Evolutionary conservation across 2,888 invertebrate species (phyloP).

Genomic region (Apodemia hepburni): DNA sequence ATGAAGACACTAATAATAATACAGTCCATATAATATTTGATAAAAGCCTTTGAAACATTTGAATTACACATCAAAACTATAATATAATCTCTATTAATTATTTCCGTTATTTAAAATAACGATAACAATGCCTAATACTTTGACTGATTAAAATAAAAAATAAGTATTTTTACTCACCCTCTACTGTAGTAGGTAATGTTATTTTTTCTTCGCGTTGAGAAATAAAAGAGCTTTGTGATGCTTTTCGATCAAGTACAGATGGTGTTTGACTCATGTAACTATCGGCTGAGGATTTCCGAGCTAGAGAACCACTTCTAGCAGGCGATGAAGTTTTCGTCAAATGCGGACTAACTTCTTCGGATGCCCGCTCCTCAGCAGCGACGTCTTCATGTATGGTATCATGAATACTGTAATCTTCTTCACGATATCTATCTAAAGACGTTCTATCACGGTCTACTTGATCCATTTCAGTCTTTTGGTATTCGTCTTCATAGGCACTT

Average conservation of each 20-base stretch:
- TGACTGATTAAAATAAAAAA: no score
- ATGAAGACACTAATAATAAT: no score
- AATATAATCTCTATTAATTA: no score
- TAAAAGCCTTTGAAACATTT: no score
- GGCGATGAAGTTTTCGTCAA: conserved; percentile 67
- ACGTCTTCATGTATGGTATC: conserved; percentile 59
- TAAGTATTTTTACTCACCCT: conserved; percentile 46
- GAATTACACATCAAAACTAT: no score
- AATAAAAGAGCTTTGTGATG: conserved; percentile 67
- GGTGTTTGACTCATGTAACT: conserved; percentile 72
- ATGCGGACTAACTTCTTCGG: conserved; percentile 51
- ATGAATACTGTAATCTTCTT: conserved; percentile 57
- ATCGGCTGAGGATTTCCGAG: conserved; percentile 68
- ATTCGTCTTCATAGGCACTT: conserved; percentile 78
- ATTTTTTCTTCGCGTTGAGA: conserved; percentile 78
- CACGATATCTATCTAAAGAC: conserved; percentile 69
- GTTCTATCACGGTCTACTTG: conserved; percentile 64
- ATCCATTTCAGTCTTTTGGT: conserved; percentile 75
- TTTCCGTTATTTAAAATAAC: no score
- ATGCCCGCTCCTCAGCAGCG: conserved; percentile 56
- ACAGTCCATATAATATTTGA: no score
- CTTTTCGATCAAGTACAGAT: conserved; percentile 65
- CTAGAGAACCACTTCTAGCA: conserved; percentile 53
- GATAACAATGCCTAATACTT: no score
- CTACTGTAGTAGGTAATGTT: conserved; percentile 58